These are phyloP conservation scores for Pandemis heparana DNA, from an alignment of 2,888 invertebrate species.

Conservation along the genomic window DNA sequence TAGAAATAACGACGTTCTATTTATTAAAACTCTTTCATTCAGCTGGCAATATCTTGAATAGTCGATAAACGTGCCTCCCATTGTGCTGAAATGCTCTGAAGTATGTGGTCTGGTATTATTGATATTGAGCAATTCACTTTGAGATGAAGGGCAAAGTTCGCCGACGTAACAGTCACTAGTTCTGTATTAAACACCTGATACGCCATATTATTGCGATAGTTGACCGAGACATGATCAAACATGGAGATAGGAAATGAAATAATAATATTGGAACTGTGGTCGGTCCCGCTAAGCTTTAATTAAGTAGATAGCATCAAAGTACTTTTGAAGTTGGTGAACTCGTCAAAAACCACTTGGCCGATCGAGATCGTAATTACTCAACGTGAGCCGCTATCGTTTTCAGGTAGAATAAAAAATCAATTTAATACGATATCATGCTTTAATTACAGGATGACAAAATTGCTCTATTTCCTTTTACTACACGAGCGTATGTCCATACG, in stretches of 20 bases:
- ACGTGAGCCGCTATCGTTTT: conserved; percentile 7
- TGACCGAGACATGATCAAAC: not conserved
- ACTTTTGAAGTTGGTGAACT: conserved; percentile 28
- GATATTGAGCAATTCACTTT: conserved; percentile 38
- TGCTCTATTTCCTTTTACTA: too few relatives aligned
- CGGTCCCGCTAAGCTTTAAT: conserved; percentile 19
- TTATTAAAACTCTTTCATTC: conserved; percentile 43
- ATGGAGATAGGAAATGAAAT: conserved; percentile 20
- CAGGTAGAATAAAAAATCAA: not conserved
- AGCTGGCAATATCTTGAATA: conserved; percentile 42
- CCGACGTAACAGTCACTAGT: conserved; percentile 28
- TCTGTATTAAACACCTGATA: conserved; percentile 38
- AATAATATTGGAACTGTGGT: conserved; percentile 12
- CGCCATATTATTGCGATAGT: conserved; percentile 29
- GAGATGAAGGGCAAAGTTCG: conserved; percentile 41
- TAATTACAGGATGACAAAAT: not conserved
- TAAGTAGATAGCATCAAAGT: conserved; percentile 28
- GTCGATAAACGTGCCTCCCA: conserved; percentile 43
- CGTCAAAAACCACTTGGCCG: conserved; percentile 27
- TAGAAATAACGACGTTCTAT: conserved; percentile 35
- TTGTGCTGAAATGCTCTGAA: conserved; percentile 38
- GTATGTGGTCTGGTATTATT: conserved; percentile 42
- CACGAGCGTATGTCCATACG: too few relatives aligned
- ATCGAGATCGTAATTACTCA: conserved; percentile 24
- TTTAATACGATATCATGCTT: not conserved